phyloP scores from a whole-genome alignment of 2,888 invertebrate genomes.

The Acanthococcus lagerstroemiae region DNA sequence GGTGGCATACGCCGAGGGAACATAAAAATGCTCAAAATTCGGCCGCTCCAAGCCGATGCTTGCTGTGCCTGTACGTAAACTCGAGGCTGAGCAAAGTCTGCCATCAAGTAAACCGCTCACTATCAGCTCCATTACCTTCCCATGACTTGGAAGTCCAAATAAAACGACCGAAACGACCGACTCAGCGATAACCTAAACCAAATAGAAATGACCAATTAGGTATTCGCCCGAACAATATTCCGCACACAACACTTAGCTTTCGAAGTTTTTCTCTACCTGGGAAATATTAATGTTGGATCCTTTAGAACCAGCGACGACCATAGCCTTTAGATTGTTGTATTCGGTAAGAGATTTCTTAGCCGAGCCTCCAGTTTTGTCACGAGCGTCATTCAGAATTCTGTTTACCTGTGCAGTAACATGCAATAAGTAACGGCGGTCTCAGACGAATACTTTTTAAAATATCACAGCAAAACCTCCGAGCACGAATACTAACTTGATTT shows the following conservation, averaged over 20 bases:
- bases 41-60: no score
- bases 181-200: slow-evolving; percentile 80
- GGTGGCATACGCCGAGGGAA: no score
- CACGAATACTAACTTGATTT: slow-evolving; percentile 64
- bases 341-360: slow-evolving; percentile 98
- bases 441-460: not conserved
- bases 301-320: slow-evolving; percentile 99
- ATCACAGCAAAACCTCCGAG: not conserved
- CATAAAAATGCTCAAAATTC: no score
- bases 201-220: no score
- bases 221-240: not conserved
- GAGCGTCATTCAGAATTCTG: slow-evolving; percentile 97
- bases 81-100: no score
- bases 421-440: not conserved
- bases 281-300: slow-evolving; percentile 99
- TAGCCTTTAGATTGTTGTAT: slow-evolving; percentile 98
- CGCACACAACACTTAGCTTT: not conserved
- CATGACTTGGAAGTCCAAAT: no score
- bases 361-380: slow-evolving; percentile 99
- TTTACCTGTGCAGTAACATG: slow-evolving; percentile 49
- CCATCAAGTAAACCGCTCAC: no score
- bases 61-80: no score
- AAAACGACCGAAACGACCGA: no score
- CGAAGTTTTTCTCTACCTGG: slow-evolving; percentile 50
- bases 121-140: no score